Conservation (phyloP, 2,797 vertebrate species). For the Leptatherina wallacei region DNA sequence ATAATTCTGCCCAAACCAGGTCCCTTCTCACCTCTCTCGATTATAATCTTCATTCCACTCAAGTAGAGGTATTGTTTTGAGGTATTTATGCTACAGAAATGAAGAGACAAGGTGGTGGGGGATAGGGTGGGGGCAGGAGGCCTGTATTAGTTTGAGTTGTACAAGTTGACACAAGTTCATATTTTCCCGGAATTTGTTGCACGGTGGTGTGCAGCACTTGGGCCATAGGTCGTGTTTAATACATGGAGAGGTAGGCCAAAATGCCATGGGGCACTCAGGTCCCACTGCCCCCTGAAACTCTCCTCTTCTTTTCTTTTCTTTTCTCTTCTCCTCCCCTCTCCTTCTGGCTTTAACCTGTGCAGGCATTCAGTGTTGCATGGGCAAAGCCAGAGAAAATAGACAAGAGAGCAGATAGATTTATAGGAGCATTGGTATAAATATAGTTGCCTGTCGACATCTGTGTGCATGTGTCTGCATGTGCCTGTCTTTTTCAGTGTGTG, state of each 20-base stretch:
- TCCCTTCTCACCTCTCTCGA: conserved; percentile 29
- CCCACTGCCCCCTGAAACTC: conserved; percentile 3
- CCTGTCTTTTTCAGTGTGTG: conserved; percentile 47
- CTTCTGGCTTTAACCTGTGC: conserved; percentile 37
- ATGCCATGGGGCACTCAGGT: conserved; percentile 56
- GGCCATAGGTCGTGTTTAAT: conserved; percentile 72
- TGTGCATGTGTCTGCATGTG: conserved; percentile 65
- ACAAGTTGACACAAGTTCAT: conserved; percentile 85
- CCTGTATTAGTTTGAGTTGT: conserved; percentile 75
- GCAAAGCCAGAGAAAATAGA: conserved; percentile 74
- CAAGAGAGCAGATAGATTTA: conserved; percentile 78
- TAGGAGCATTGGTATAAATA: conserved; percentile 76
- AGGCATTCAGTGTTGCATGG: conserved; percentile 38
- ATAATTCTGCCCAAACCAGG: conserved; percentile 5
- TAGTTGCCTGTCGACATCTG: conserved; percentile 72
- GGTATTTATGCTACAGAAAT: conserved; percentile 75
- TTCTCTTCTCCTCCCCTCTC: conserved; percentile 17
- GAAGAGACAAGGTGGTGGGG: conserved; percentile 28
- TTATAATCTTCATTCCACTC: conserved; percentile 42
- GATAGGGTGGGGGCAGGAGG: conserved; percentile 8
- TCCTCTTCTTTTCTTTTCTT: no score
- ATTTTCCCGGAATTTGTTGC: conserved; percentile 85
- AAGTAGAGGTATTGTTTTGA: conserved; percentile 74
- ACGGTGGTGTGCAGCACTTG: conserved; percentile 47
- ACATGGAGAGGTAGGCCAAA: conserved; percentile 63